A percentile compares a stretch with the other conserved stretches of the same genome.
Conservation (phyloP, 2,888 invertebrate species). For the Pheosia tremula region DNA sequence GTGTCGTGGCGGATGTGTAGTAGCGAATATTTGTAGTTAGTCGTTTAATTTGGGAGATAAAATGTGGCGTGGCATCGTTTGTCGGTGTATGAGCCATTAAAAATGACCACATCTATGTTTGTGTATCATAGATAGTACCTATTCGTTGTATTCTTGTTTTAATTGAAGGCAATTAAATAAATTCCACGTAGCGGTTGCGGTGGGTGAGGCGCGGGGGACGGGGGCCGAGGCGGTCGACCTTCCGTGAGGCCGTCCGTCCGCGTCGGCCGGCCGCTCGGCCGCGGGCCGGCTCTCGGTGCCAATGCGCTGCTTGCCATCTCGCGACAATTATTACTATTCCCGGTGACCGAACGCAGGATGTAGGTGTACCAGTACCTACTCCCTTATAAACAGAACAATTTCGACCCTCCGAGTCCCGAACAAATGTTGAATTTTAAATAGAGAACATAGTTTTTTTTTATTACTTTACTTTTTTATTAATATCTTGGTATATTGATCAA, state of each 20-base stretch:
- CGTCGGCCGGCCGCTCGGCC: conserved; percentile 41
- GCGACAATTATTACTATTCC: conserved; percentile 39
- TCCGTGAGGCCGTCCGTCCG: conserved; percentile 78
- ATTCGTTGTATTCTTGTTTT: conserved; percentile 70
- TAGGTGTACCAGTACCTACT: conserved; percentile 3
- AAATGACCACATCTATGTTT: conserved; percentile 40
- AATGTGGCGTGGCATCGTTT: conserved; percentile 35
- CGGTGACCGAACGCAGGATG: conserved; percentile 35
- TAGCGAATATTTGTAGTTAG: conserved; percentile 52
- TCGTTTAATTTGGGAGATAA: conserved; percentile 44
- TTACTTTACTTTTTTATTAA: neutral
- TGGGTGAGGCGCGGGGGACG: conserved; percentile 39
- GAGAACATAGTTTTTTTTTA: conserved; percentile 17
- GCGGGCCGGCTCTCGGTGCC: conserved; percentile 58
- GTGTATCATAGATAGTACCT: conserved; percentile 52
- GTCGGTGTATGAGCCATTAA: conserved; percentile 37
- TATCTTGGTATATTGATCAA: too few relatives aligned
- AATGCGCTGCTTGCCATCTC: conserved; percentile 58
- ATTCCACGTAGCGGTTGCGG: conserved; percentile 78
- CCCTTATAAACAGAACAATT: conserved; percentile 23
- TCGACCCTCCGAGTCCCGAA: neutral
- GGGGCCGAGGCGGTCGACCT: conserved; percentile 75
- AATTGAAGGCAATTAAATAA: conserved; percentile 81
- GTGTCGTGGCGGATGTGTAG: conserved; percentile 39
- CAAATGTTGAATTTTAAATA: neutral